Evolutionary conservation across 2,113 vertebrate species (phyloP), one percentile per base, ranked within the genome.

Genomic region (Alligator mississippiensis): DNA sequence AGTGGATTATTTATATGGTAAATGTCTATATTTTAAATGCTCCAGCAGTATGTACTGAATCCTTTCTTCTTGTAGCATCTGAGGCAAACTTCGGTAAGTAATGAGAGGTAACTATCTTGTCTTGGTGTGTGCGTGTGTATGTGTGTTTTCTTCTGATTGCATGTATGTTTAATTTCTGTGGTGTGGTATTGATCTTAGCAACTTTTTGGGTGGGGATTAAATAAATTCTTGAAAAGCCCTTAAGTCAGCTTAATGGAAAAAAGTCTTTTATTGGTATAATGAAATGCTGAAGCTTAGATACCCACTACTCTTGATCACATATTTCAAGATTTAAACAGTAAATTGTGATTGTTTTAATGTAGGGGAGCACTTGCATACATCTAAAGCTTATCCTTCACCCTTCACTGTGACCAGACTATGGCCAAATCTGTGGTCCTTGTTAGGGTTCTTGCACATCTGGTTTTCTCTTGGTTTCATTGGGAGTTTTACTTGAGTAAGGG

Each of bases 31-130:
- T 96, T 96, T 47, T 95, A 95, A 97, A 58, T 94, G 83, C 16
- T 90, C 79, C 86, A 90, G 84, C 89, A 74, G 85, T 95, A 90
- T 90, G 84, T 96, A 94, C 93, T 96, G 95, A 97, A 96, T 94
- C 82, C 93, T 94, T 97, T 94, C 74, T 96, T 87, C 94, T 97
- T 96, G 92, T 96, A 97, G 94, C 93, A 63, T 86, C 91, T 96
- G 91, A 87, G 64, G 3, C 59, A 94, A 89, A 47, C 11, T 1
- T 10, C 90, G 97, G 98, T 98, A 95, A 98, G 98, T 96, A 96
- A 93, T 12, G 2, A 80, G 95, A 98, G 97, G 97, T 98, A 97
- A 97, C 91, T 68, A 77, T 82, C 89, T 94, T 85, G 34, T 88
- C 11, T n/a, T 63, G 80, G 64, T 70, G 81, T 84, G 77, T 63